phyloP scores from a whole-genome alignment of 2,113 vertebrate species.

The Steatornis caripensis region DNA sequence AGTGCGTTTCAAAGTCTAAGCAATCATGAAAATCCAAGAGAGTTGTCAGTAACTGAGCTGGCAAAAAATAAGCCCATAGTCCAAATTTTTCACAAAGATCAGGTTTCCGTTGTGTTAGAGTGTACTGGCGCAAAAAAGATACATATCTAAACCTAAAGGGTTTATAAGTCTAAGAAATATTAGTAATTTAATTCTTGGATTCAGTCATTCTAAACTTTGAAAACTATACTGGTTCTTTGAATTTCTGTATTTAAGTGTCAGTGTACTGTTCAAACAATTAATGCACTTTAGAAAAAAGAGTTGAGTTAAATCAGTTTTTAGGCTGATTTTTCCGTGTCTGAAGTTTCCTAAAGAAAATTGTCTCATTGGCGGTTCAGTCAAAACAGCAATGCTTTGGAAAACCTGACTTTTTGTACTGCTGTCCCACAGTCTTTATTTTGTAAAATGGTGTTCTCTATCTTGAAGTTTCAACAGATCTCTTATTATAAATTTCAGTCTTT shows the following conservation, averaged over 20 bases:
- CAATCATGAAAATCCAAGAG: background rate
- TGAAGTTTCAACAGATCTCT: background rate
- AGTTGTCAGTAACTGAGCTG: background rate
- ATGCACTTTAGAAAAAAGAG: background rate
- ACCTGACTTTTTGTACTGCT: background rate
- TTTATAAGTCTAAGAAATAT: background rate
- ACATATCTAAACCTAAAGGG: background rate
- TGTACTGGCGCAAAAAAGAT: background rate
- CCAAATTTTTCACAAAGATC: background rate
- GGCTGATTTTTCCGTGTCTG: background rate
- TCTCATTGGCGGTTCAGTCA: background rate
- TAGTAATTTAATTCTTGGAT: background rate
- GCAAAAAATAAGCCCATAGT: background rate
- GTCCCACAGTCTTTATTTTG: background rate
- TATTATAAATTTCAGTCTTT: background rate
- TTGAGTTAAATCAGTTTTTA: background rate
- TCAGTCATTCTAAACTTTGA: background rate
- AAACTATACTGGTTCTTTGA: background rate
- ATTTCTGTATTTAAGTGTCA: background rate
- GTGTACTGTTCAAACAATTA: background rate
- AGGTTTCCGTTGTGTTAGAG: background rate
- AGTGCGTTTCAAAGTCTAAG: background rate
- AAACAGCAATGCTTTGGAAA: background rate
- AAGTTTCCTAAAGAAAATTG: background rate
- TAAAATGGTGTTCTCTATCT: background rate